Conservation (phyloP, 2,797 vertebrate species). For the Microcaecilia unicolor region DNA sequence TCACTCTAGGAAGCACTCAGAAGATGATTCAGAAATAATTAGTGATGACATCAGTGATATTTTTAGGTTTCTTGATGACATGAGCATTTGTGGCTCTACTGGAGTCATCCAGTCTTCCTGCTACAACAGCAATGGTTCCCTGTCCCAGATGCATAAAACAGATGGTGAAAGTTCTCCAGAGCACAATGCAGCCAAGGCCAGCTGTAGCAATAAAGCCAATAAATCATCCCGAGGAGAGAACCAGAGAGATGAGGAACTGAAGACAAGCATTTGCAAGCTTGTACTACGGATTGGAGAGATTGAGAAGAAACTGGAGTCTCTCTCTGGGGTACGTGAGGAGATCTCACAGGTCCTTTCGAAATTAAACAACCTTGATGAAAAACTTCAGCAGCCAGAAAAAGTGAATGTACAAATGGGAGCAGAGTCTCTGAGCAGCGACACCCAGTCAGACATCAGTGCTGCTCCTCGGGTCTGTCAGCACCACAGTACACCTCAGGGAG, state of each 20-base stretch:
- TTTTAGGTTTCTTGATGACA: slow-evolving; percentile 89
- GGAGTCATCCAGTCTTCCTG: slow-evolving; percentile 80
- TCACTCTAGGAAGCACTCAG: slow-evolving; percentile 63
- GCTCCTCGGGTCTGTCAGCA: slow-evolving; percentile 67
- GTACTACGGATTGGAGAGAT: slow-evolving; percentile 84
- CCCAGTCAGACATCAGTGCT: slow-evolving; percentile 47
- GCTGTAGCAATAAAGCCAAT: slow-evolving; percentile 57
- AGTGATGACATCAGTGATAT: slow-evolving; percentile 94
- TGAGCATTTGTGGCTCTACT: slow-evolving; percentile 82
- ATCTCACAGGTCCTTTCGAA: slow-evolving; percentile 88
- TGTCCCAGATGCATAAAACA: slow-evolving; percentile 78
- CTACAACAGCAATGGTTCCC: slow-evolving; percentile 85
- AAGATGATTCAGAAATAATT: slow-evolving; percentile 74
- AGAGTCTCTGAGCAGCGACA: slow-evolving; percentile 49
- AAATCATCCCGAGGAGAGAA: slow-evolving; percentile 56
- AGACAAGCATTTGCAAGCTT: slow-evolving; percentile 80
- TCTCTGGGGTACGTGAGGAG: slow-evolving; percentile 82
- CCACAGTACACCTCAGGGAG: slow-evolving; percentile 62
- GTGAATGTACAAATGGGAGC: slow-evolving; percentile 53
- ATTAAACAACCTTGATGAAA: slow-evolving; percentile 80
- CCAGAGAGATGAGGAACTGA: slow-evolving; percentile 75
- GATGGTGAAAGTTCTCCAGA: slow-evolving; percentile 86
- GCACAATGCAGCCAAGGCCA: slow-evolving; percentile 60
- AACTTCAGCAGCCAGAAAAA: slow-evolving; percentile 76
- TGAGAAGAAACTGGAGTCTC: slow-evolving; percentile 85